These are phyloP conservation scores for Coleophora deauratella DNA, from an alignment of 2,888 invertebrate species.

Conservation along the genomic window DNA sequence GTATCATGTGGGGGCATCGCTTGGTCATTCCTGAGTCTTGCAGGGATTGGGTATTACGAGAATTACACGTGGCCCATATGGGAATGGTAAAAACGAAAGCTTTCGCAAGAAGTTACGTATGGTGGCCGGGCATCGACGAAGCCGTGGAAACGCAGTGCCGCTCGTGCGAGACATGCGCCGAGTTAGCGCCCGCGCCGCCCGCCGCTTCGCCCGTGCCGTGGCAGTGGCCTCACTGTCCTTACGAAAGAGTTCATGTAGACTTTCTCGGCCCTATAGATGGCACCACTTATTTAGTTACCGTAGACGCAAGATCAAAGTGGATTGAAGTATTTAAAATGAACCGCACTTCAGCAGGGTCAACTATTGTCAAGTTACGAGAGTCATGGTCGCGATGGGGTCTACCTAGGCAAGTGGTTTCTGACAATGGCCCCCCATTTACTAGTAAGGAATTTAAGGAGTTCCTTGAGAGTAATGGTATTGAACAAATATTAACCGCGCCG, in stretches of 20 bases:
- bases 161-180: conserved; percentile 5
- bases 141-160: conserved; percentile 2
- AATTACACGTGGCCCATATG: no score
- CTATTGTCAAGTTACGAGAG: not conserved
- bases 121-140: no score
- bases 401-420: not conserved
- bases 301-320: conserved; percentile 2
- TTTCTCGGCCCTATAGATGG: conserved; percentile 2
- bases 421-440: not conserved
- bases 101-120: no score
- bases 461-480: no score
- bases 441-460: no score
- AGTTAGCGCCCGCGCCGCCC: conserved; percentile 1
- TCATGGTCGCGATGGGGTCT: not conserved
- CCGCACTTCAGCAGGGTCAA: not conserved
- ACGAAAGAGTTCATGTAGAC: not conserved
- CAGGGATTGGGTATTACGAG: no score
- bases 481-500: no score
- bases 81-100: no score
- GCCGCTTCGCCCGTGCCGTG: not conserved
- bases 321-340: conserved; percentile 1
- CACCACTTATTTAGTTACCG: not conserved
- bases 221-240: not conserved
- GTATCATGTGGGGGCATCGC: no score
- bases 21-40: no score